phyloP scores from a whole-genome alignment of 2,888 invertebrate genomes.

The Epiblema foenella region DNA sequence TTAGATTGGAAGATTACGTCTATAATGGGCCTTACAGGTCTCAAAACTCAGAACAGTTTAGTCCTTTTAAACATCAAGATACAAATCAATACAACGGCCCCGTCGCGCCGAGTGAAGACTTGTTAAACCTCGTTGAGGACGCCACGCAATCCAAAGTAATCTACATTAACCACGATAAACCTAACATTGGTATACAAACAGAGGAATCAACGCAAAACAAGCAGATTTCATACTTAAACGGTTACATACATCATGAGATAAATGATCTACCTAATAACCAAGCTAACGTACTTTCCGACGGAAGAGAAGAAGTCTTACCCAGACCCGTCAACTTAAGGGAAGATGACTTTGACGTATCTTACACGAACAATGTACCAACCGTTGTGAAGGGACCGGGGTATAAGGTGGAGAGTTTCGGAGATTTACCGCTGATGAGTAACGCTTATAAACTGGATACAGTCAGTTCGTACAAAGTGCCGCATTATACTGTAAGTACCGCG shows the following conservation, averaged over 20 bases:
- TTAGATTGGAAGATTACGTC: background rate
- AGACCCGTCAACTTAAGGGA: constrained; percentile 68
- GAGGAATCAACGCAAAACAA: constrained; percentile 52
- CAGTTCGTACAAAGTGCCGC: constrained; percentile 77
- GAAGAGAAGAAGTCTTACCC: constrained; percentile 64
- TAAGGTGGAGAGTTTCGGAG: constrained; percentile 70
- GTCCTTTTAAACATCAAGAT: constrained; percentile 35
- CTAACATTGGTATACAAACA: constrained; percentile 46
- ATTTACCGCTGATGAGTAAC: constrained; percentile 74
- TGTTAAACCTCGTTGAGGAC: constrained; percentile 41
- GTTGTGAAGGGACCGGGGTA: constrained; percentile 61
- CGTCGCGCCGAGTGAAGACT: constrained; percentile 16
- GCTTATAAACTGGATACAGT: constrained; percentile 70
- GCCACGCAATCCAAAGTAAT: constrained; percentile 43
- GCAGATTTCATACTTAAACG: constrained; percentile 51
- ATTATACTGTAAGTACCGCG: constrained; percentile 74
- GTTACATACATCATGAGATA: constrained; percentile 52
- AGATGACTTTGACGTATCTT: constrained; percentile 63
- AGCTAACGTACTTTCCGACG: constrained; percentile 51
- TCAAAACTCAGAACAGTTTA: background rate
- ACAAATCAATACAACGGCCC: constrained; percentile 38
- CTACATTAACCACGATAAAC: constrained; percentile 35
- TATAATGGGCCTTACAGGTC: background rate
- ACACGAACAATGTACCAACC: constrained; percentile 67
- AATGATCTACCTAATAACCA: constrained; percentile 40